Evolutionary conservation across 2,888 invertebrate species (phyloP).

Genomic region (Sphecodes monilicornis): DNA sequence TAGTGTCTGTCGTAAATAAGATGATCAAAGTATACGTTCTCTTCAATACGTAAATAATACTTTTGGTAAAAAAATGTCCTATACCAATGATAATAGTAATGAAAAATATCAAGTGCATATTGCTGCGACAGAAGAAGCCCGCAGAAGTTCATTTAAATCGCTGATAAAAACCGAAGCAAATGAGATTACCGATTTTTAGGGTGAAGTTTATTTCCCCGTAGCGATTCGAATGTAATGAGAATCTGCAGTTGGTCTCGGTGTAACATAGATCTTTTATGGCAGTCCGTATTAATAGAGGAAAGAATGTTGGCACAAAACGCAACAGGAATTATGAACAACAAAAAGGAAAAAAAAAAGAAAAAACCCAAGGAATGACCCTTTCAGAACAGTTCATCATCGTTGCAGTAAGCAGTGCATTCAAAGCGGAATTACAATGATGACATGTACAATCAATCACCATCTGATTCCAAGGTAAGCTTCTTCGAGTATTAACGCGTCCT

Average conservation of each 20-base stretch:
- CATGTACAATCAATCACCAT: slow-evolving; percentile 8
- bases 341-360: not conserved
- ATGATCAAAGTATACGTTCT: too few species aligned
- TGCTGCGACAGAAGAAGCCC: not conserved
- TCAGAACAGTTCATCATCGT: slow-evolving; percentile 13
- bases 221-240: slow-evolving; percentile 3
- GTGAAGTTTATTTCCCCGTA: not conserved
- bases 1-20: too few species aligned
- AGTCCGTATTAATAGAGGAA: slow-evolving; percentile 12
- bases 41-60: too few species aligned
- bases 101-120: not conserved
- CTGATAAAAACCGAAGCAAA: not conserved
- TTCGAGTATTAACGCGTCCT: not conserved
- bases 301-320: not conserved
- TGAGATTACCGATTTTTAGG: not conserved
- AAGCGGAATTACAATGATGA: slow-evolving; percentile 15
- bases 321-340: not conserved
- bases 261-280: slow-evolving; percentile 13
- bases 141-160: not conserved
- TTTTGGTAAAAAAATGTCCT: not conserved
- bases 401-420: slow-evolving; percentile 21
- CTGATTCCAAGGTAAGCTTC: slow-evolving; percentile 10
- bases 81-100: not conserved
- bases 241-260: not conserved
- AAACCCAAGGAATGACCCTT: slow-evolving; percentile 3